Percentiles rank a stretch among this genome's conserved stretches.
These are phyloP conservation scores for Globicephala melas DNA, from an alignment of 2,113 vertebrate species.

Conservation along the genomic window DNA sequence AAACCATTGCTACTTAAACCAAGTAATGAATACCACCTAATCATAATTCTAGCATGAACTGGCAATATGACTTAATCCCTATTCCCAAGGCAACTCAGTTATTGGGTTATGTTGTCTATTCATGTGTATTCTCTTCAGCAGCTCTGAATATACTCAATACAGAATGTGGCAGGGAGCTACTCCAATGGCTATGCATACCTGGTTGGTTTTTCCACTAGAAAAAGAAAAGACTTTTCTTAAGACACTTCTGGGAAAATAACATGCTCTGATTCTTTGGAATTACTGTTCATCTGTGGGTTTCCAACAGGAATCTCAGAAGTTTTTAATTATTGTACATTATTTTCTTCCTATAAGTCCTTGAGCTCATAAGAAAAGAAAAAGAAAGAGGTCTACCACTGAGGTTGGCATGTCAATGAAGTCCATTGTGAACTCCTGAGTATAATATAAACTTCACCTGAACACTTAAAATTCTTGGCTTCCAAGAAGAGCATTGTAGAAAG, in stretches of 20 bases:
- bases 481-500: constrained; percentile 70
- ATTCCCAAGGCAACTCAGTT: background rate
- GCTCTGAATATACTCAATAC: background rate
- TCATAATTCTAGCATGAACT: background rate
- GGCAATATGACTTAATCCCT: background rate
- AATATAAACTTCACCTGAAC: constrained; percentile 76
- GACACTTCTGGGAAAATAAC: background rate
- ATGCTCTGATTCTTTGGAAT: background rate
- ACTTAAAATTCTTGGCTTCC: constrained; percentile 80
- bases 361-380: constrained; percentile 59
- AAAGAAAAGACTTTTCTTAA: background rate
- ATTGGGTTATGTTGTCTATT: background rate
- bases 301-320: constrained; percentile 59
- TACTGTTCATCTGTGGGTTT: constrained; percentile 57
- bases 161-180: background rate
- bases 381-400: constrained; percentile 66
- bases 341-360: constrained; percentile 75
- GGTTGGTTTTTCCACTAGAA: background rate
- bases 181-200: background rate
- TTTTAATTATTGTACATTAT: constrained; percentile 72
- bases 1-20: background rate
- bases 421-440: constrained; percentile 74
- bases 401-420: constrained; percentile 76
- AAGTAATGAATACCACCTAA: background rate
- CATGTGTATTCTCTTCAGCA: background rate